Evolutionary conservation across 2,888 invertebrate species (phyloP), one percentile per base, ranked within the genome.

Genomic region (Halictus ligatus): DNA sequence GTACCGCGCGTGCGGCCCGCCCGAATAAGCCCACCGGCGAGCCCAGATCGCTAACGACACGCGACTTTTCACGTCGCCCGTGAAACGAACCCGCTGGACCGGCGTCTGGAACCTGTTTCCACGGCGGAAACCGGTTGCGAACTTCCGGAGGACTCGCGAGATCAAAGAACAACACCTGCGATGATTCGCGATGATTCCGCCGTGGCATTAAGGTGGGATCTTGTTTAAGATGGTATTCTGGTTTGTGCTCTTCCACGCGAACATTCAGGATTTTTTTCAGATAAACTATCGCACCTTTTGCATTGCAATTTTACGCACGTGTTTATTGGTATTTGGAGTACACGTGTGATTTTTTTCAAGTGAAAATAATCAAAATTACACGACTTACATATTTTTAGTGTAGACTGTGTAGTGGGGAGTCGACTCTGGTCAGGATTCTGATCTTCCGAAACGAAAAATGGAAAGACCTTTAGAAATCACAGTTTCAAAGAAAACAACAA

Each of bases 41-140:
- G 25, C 67, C 13, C 21, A 25, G 8, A 29, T 58, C 73, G 64
- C 43, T 82, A 82, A 82, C 78, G 82, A 78, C 50, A 13, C 35
- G 64, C 46, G 81, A 76, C 54, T 76, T 76, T 83, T 83, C 83
- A 54, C 43, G 29, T 29, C 15, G 15, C 12, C 21, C 50, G n/a
- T 40, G 25, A 8, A 46, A 69, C 46, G 29, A 43, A 69, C 8
- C n/a, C 40, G 25, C 7, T n/a, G 67, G 13, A 15, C 29, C n/a
- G 40, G 25, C 58, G 76, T 76, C 15, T n/a, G 12, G 64, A 72
- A 75, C 15, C 43, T 40, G 67, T 43, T 43, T 78, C 40, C n/a
- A 58, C 77, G 43, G 48, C 46, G 40, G 18, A 25, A 54, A 40
- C 58, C 58, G 43, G 46, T 72, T 15, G 40, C 40, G 12, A n/a